Percentiles rank a stretch among this genome's conserved stretches.
Evolutionary conservation across 2,113 vertebrate genomes (phyloP).

Genomic region (Bostrychus sinensis): DNA sequence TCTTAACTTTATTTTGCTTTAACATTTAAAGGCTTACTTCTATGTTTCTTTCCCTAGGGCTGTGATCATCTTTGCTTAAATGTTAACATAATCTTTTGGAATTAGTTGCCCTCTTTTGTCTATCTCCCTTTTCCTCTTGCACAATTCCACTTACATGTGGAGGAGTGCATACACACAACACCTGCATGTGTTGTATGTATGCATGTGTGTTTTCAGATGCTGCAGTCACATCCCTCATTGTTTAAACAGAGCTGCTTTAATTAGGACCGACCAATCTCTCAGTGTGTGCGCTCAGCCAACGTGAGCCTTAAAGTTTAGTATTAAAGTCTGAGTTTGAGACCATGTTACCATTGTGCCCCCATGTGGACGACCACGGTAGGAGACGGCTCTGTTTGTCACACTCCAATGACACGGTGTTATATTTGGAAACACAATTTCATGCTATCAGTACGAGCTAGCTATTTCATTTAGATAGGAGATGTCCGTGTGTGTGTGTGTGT

Average conservation of each 20-base stretch:
- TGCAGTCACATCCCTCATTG: constrained; percentile 61
- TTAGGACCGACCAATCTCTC: constrained; percentile 65
- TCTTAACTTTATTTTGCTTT: neutral
- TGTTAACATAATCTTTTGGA: constrained; percentile 11
- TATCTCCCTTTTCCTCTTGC: constrained; percentile 1
- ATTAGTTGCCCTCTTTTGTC: constrained; percentile 17
- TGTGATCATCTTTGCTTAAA: constrained; percentile 42
- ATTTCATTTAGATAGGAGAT: constrained; percentile 76
- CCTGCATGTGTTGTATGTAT: constrained; percentile 12
- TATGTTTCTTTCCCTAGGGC: constrained; percentile 23
- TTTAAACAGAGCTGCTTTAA: constrained; percentile 72
- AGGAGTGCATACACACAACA: constrained; percentile 20
- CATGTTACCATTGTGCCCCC: constrained; percentile 67
- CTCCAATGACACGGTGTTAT: constrained; percentile 75
- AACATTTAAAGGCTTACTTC: neutral
- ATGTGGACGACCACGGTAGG: constrained; percentile 44
- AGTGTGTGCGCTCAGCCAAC: constrained; percentile 17
- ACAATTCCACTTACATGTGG: neutral
- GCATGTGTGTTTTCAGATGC: constrained; percentile 40
- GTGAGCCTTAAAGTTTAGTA: constrained; percentile 29
- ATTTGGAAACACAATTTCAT: constrained; percentile 80
- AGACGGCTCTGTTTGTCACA: constrained; percentile 41
- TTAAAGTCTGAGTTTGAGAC: constrained; percentile 8
- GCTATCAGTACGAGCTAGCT: constrained; percentile 73
- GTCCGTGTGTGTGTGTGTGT: constrained; percentile 46